phyloP scores from a whole-genome alignment of 2,113 vertebrate species.

The Tragelaphus scriptus region DNA sequence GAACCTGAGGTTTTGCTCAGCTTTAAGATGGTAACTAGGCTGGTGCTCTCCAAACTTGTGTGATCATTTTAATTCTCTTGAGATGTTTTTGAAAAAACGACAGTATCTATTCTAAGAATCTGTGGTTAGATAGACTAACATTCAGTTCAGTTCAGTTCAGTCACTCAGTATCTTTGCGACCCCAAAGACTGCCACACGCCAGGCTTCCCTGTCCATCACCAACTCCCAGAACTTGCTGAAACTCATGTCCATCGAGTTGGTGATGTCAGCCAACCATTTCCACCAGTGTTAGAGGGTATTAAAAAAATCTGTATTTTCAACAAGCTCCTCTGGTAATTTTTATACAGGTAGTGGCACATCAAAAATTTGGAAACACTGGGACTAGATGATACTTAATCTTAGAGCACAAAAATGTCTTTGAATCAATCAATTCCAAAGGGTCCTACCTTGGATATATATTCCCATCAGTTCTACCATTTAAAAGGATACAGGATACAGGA shows the following conservation, averaged over 20 bases:
- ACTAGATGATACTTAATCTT: neutral
- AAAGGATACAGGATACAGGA: too few species aligned
- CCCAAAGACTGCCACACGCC: too few species aligned
- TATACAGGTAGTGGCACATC: neutral
- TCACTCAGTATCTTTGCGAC: too few species aligned
- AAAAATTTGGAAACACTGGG: neutral
- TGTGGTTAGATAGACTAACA: neutral
- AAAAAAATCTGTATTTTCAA: neutral
- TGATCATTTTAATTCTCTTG: neutral
- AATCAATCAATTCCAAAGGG: neutral
- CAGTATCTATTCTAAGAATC: neutral
- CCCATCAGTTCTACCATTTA: neutral
- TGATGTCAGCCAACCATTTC: too few species aligned
- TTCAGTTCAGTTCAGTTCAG: too few species aligned
- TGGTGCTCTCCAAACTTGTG: too few species aligned
- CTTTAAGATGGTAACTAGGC: neutral
- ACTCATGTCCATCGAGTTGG: too few species aligned
- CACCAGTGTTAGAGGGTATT: neutral
- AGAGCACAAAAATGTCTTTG: neutral
- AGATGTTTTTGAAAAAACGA: neutral
- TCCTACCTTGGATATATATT: neutral
- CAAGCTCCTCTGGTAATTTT: neutral
- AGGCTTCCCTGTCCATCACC: too few species aligned
- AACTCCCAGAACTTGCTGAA: too few species aligned
- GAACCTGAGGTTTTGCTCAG: neutral